Evolutionary conservation across 2,113 vertebrate species (phyloP).

Genomic region (Phoenicopterus ruber): DNA sequence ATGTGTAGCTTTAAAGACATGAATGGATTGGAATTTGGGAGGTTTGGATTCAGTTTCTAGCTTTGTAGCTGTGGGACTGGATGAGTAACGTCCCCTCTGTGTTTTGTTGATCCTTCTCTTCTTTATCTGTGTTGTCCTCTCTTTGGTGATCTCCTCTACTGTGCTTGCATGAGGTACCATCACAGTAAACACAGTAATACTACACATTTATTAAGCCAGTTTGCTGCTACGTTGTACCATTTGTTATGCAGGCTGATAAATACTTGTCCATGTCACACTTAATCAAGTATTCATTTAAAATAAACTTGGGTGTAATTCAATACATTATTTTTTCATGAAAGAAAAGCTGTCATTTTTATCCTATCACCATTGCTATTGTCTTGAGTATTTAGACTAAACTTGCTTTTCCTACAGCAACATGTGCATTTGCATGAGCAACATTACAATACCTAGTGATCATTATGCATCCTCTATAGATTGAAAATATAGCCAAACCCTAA

Average conservation of each 20-base stretch:
- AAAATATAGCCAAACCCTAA: neutral
- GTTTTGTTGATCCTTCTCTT: neutral
- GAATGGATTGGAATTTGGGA: neutral
- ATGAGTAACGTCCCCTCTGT: neutral
- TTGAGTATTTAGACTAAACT: neutral
- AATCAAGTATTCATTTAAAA: constrained; percentile 4
- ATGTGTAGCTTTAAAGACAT: neutral
- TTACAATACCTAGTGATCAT: neutral
- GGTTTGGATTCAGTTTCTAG: neutral
- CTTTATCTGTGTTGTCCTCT: neutral
- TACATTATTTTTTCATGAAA: neutral
- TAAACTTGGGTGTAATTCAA: neutral
- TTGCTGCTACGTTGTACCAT: neutral
- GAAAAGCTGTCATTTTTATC: neutral
- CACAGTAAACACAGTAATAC: neutral
- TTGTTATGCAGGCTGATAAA: neutral
- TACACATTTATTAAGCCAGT: neutral
- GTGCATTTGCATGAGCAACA: neutral
- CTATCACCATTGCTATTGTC: neutral
- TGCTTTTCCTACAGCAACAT: neutral
- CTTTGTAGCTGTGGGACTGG: neutral
- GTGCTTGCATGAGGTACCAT: neutral
- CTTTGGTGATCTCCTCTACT: neutral
- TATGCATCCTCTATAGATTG: neutral
- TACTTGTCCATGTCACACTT: neutral